phyloP scores from a whole-genome alignment of 2,797 vertebrate genomes.

The Propithecus deckenii region DNA sequence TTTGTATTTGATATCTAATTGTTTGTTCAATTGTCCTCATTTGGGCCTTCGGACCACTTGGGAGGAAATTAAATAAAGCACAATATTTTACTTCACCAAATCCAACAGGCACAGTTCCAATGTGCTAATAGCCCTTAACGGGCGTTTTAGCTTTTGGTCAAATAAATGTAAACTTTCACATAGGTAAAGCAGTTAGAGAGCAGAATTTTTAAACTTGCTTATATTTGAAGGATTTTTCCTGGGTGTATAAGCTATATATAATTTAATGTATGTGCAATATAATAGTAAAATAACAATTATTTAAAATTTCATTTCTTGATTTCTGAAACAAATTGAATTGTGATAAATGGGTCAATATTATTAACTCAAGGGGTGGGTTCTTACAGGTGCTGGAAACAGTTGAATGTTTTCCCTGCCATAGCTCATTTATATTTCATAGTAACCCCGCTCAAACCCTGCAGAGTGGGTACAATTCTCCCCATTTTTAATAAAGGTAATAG shows the following conservation, averaged over 20 bases:
- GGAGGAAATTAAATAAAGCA: background rate
- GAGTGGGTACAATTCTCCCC: background rate
- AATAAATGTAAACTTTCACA: background rate
- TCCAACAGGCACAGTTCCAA: background rate
- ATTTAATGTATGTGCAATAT: background rate
- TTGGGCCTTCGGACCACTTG: background rate
- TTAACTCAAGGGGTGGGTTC: background rate
- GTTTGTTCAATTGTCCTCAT: background rate
- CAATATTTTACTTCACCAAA: background rate
- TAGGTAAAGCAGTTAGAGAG: background rate
- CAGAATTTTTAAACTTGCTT: background rate
- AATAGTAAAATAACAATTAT: background rate
- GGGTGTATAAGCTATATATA: background rate
- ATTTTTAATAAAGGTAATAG: background rate
- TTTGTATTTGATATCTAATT: background rate
- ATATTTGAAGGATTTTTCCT: background rate
- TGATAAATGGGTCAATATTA: background rate
- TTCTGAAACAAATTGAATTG: background rate
- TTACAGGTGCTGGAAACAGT: accelerated
- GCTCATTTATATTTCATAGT: background rate
- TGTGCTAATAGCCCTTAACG: background rate
- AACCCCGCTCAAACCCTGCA: background rate
- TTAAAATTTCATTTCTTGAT: background rate
- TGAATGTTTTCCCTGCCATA: background rate
- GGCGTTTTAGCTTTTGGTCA: background rate